Conservation (phyloP, 2,113 vertebrate species). For the Cranoglanis bouderius region DNA sequence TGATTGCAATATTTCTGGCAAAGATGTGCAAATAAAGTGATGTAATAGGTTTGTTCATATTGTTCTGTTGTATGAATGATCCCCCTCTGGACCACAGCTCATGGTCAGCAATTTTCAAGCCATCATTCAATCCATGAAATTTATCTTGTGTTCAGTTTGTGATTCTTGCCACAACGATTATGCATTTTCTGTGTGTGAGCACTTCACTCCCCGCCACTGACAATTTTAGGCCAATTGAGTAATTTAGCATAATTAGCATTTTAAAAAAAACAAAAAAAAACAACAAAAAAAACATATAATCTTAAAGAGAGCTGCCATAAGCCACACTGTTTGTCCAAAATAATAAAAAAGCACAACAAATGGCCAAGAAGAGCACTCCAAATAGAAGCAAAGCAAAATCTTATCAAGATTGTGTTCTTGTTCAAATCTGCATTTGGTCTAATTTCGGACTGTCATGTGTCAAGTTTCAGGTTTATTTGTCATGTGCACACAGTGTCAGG, state of each 20-base stretch:
- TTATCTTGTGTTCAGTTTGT: slow-evolving; percentile 6
- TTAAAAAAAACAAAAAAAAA: no score
- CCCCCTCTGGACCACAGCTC: neutral
- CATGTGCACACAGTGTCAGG: neutral
- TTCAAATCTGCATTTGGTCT: neutral
- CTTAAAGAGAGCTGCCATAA: neutral
- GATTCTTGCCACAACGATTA: neutral
- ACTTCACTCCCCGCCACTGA: neutral
- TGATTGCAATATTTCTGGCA: slow-evolving; percentile 39
- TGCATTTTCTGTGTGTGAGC: neutral
- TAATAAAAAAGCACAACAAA: neutral
- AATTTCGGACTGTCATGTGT: neutral
- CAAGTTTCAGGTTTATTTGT: neutral
- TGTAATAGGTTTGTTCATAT: slow-evolving; percentile 8
- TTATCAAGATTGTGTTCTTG: neutral
- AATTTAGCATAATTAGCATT: neutral
- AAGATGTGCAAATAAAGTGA: slow-evolving; percentile 34
- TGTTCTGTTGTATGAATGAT: slow-evolving; percentile 25
- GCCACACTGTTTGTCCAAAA: neutral
- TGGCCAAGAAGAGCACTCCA: neutral
- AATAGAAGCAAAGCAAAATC: neutral
- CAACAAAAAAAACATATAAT: neutral
- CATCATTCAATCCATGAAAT: neutral
- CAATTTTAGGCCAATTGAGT: neutral
- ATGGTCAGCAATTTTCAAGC: neutral